Base-by-base conservation (phyloP, 2,888 invertebrate genomes). In the Lysandra coridon region DNA sequence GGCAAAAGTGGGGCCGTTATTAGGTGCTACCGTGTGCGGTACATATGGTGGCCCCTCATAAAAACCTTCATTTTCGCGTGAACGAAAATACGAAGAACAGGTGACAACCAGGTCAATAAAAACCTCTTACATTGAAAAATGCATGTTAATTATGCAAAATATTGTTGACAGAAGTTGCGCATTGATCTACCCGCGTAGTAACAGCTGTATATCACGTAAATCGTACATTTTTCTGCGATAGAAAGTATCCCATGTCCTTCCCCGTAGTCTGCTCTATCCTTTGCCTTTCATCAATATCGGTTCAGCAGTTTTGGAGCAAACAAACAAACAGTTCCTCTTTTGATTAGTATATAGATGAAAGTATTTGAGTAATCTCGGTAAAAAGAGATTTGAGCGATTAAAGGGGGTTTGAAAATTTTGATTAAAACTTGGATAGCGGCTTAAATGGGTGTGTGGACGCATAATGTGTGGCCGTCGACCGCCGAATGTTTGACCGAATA, bases 361-460 rank as follows among this genome's bases (percentile, higher is more conserved):
- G 64, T 17, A 53, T 78, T 73, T n/a, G 4, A 17, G 73, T 40
- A 57, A 69, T 73, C n/a, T 73, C 37, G 17, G 49, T 75, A 73
- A 80, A 75, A 75, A 7, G 60, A 75, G 77, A 74, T 78, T 64
- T 76, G 49, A 30, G 78, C 64, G 74, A 76, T 57, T 69, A 79
- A 81, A 80, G 79, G 73, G 73, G 79, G 40, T 78, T 75, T 69
- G 60, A 30, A 83, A 81, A 83, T 82, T 82, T 78, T 81, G 79
- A 84, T 81, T 82, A 81, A 83, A 84, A 83, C 82, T 83, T 82
- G 79, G 78, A 80, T 83, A 81, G 80, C 82, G 80, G 81, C 83
- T 83, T 83, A 81, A 80, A 82, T 79, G 83, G 82, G 80, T 83
- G 83, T 85, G 84, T 80, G 81, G 81, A 80, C 82, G 83, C 84